These are phyloP conservation scores for Sycon ciliatum DNA, from an alignment of 37 sponge, comb jelly and placozoan species.

Conservation along the genomic window DNA sequence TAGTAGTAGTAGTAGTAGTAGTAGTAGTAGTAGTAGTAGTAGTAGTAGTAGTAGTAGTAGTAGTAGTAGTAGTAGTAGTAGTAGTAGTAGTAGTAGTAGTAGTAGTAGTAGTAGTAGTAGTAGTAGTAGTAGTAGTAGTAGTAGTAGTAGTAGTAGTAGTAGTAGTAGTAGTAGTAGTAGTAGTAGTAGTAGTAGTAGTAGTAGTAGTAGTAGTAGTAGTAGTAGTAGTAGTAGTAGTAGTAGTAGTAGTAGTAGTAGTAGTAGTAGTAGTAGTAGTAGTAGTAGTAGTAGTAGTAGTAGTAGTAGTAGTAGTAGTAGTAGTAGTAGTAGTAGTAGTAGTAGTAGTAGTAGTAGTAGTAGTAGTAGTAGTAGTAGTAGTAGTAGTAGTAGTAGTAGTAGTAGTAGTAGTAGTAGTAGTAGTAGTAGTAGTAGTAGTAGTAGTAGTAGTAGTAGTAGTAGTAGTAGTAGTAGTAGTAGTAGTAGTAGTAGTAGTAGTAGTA, in stretches of 20 bases:
- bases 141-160: constrained; percentile 8
- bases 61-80: neutral
- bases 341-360: constrained; percentile 8
- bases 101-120: neutral
- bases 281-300: neutral
- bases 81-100: constrained; percentile 2
- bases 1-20: constrained; percentile 2
- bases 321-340: neutral
- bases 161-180: constrained; percentile 8
- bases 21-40: constrained; percentile 8
- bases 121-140: constrained; percentile 6
- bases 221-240: neutral
- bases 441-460: constrained; percentile 2
- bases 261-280: neutral
- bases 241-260: neutral
- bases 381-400: neutral
- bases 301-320: neutral
- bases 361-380: neutral
- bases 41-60: constrained; percentile 8
- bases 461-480: neutral
- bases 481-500: constrained; percentile 6
- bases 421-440: neutral
- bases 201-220: constrained; percentile 8
- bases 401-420: neutral
- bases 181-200: constrained; percentile 6